A percentile compares a stretch with the other conserved stretches of the same genome.
Evolutionary conservation across 1,140 invertebrate species (phyloP).

Genomic region (Brachionus rotundiformis): DNA sequence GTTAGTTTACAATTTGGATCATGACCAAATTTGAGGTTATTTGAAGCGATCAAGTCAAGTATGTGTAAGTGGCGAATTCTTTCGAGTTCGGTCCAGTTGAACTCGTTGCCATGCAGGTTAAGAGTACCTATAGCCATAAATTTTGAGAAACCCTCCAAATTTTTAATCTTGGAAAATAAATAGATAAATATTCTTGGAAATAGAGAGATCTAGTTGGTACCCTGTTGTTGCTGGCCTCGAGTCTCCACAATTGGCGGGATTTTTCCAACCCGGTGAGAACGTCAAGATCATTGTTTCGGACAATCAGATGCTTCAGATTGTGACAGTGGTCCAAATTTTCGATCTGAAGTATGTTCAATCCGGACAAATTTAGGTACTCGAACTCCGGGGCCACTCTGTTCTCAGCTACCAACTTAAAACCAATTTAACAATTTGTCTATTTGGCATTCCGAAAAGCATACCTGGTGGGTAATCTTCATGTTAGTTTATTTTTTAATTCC

Average conservation of each 20-base stretch:
- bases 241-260: slow-evolving; percentile 59
- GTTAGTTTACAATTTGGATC: slow-evolving; percentile 60
- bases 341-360: slow-evolving; percentile 54
- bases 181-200: not conserved
- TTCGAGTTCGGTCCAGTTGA: slow-evolving; percentile 59
- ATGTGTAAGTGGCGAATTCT: slow-evolving; percentile 61
- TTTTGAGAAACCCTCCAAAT: slow-evolving; percentile 57
- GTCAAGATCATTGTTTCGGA: slow-evolving; percentile 57
- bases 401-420: slow-evolving; percentile 32
- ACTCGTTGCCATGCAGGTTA: slow-evolving; percentile 59
- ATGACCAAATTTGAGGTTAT: slow-evolving; percentile 60
- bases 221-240: slow-evolving; percentile 60
- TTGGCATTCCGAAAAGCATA: slow-evolving; percentile 64
- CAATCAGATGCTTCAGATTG: slow-evolving; percentile 56
- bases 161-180: slow-evolving; percentile 53
- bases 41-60: slow-evolving; percentile 61
- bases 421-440: slow-evolving; percentile 36
- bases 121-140: slow-evolving; percentile 61
- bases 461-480: slow-evolving; percentile 65
- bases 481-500: not conserved
- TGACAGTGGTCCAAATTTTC: slow-evolving; percentile 56
- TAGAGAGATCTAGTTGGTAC: too few relatives aligned
- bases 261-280: slow-evolving; percentile 56
- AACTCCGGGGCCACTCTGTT: slow-evolving; percentile 54
- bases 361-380: slow-evolving; percentile 61